These are phyloP conservation scores for Zosterops lateralis DNA, from an alignment of 2,113 vertebrate species.

Conservation along the genomic window DNA sequence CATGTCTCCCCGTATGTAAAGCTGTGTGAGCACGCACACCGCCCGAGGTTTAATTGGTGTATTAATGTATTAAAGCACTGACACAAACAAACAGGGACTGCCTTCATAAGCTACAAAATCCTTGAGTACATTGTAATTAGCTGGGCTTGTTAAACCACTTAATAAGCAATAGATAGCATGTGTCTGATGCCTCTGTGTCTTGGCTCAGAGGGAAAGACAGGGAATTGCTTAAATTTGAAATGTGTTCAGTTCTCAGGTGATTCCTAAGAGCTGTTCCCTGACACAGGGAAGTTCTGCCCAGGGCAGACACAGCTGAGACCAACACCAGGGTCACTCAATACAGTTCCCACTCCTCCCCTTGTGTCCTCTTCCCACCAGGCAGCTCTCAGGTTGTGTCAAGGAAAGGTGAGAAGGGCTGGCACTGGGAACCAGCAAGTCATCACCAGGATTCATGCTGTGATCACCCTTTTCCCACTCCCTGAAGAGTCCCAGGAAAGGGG, in stretches of 20 bases:
- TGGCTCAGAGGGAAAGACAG: background rate
- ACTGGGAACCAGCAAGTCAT: background rate
- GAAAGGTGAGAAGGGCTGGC: background rate
- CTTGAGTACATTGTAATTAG: slow-evolving; percentile 35
- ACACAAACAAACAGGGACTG: slow-evolving; percentile 40
- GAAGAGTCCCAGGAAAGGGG: background rate
- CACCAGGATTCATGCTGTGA: background rate
- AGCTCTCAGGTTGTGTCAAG: background rate
- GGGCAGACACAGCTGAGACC: background rate
- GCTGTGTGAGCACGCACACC: background rate
- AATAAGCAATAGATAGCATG: background rate
- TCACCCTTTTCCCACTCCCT: background rate
- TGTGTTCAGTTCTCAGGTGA: background rate
- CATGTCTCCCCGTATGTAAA: background rate
- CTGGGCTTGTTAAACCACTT: slow-evolving; percentile 30
- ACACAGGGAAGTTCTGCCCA: background rate
- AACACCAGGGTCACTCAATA: background rate
- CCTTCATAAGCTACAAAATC: slow-evolving; percentile 39
- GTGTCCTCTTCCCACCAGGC: background rate
- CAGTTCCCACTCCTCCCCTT: background rate
- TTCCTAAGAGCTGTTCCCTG: background rate
- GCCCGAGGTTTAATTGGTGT: background rate
- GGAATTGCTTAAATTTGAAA: background rate
- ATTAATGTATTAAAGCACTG: slow-evolving; percentile 39
- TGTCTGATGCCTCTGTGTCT: background rate